Conservation (phyloP, 2,888 invertebrate species). For the Sussaba pulchella region DNA sequence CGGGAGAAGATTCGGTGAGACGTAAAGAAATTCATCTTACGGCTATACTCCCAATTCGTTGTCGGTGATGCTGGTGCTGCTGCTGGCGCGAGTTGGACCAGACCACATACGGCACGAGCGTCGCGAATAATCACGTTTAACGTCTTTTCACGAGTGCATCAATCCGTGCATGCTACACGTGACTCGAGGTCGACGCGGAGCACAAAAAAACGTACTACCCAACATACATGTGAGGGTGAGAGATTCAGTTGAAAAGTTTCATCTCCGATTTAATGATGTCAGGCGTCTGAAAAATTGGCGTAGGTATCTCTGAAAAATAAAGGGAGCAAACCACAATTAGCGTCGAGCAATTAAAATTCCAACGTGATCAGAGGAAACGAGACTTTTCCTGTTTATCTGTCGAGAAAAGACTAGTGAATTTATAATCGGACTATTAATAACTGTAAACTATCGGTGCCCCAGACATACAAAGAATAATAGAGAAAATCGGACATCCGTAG, state of each 20-base stretch:
- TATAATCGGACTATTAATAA: no score
- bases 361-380: background rate
- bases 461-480: background rate
- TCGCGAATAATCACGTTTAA: conserved; percentile 50
- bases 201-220: conserved; percentile 1
- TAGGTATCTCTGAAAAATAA: no score
- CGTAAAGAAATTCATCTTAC: conserved; percentile 41
- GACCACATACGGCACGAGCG: conserved; percentile 28
- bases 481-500: background rate
- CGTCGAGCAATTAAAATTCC: conserved; percentile 2
- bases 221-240: background rate
- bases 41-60: conserved; percentile 20
- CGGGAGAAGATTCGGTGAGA: conserved; percentile 16
- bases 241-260: conserved; percentile 26
- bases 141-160: conserved; percentile 25
- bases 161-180: conserved; percentile 10
- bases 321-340: background rate
- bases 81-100: conserved; percentile 26
- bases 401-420: background rate
- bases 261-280: conserved; percentile 22
- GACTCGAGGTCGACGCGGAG: conserved; percentile 26
- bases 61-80: background rate
- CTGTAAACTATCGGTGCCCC: no score
- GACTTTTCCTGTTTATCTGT: background rate
- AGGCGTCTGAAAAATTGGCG: background rate